Conservation (phyloP, 2,888 invertebrate species). For the Cylloceria caligata region DNA sequence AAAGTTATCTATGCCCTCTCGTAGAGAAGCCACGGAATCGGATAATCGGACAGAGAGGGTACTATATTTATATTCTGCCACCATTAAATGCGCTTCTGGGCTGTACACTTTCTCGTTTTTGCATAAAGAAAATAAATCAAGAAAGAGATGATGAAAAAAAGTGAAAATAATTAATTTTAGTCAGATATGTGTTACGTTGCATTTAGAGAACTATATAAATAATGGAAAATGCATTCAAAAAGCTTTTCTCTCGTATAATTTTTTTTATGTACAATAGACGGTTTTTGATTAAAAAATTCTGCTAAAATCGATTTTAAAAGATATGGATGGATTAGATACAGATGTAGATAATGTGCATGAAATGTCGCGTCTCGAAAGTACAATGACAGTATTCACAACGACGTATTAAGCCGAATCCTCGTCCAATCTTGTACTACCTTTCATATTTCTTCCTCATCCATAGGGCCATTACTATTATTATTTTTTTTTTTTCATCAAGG, state of each 20-base stretch:
- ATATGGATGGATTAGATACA: not conserved
- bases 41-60: not conserved
- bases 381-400: not conserved
- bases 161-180: not conserved
- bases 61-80: not conserved
- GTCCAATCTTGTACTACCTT: not conserved
- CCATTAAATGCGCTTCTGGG: not conserved
- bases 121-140: not conserved
- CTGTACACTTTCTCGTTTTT: not conserved
- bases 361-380: not conserved
- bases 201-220: not conserved
- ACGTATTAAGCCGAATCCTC: not conserved
- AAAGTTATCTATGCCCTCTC: not conserved
- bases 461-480: not conserved
- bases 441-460: conserved; percentile 12
- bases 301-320: not conserved
- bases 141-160: not conserved
- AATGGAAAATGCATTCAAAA: not conserved
- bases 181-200: not conserved
- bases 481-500: conserved; percentile 18
- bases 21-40: not conserved
- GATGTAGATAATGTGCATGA: conserved; percentile 8
- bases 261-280: not conserved
- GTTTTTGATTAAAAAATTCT: not conserved
- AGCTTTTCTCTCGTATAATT: not conserved